Percentiles rank a stretch among this genome's conserved stretches.
These are phyloP conservation scores for Drosophila recens DNA, from an alignment of 2,888 invertebrate genomes.

Conservation along the genomic window DNA sequence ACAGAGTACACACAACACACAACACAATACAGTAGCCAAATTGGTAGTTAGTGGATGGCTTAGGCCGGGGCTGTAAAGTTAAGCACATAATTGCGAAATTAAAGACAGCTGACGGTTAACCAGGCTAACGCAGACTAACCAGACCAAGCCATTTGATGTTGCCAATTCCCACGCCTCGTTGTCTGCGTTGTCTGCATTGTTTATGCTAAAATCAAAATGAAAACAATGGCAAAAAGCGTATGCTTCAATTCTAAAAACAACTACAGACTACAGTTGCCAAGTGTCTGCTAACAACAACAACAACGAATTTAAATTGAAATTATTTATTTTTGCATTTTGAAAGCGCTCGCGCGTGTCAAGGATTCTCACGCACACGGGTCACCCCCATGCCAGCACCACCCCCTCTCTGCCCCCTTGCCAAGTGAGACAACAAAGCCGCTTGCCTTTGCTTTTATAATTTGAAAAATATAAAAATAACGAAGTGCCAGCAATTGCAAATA, in stretches of 20 bases:
- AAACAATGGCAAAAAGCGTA: constrained; percentile 69
- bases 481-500: constrained; percentile 41
- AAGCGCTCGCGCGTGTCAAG: constrained; percentile 79
- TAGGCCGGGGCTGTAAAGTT: constrained; percentile 71
- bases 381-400: neutral
- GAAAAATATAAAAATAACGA: constrained; percentile 82
- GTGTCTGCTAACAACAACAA: constrained; percentile 51
- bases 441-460: constrained; percentile 78
- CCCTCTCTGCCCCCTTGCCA: neutral
- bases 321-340: constrained; percentile 81
- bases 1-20: too few relatives aligned
- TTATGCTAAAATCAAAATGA: constrained; percentile 61
- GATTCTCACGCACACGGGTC: constrained; percentile 73
- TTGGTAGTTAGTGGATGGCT: constrained; percentile 73
- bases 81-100: constrained; percentile 81
- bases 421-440: constrained; percentile 64
- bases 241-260: constrained; percentile 67
- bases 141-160: constrained; percentile 18
- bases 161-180: constrained; percentile 54
- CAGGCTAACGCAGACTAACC: constrained; percentile 10
- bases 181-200: constrained; percentile 29
- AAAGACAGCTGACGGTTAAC: constrained; percentile 53
- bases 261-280: constrained; percentile 55
- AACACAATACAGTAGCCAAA: constrained; percentile 70
- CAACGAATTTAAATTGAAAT: constrained; percentile 81